Evolutionary conservation across 1,140 invertebrate species (phyloP), one percentile per base, ranked within the genome.

Genomic region (Hormaphis cornu): DNA sequence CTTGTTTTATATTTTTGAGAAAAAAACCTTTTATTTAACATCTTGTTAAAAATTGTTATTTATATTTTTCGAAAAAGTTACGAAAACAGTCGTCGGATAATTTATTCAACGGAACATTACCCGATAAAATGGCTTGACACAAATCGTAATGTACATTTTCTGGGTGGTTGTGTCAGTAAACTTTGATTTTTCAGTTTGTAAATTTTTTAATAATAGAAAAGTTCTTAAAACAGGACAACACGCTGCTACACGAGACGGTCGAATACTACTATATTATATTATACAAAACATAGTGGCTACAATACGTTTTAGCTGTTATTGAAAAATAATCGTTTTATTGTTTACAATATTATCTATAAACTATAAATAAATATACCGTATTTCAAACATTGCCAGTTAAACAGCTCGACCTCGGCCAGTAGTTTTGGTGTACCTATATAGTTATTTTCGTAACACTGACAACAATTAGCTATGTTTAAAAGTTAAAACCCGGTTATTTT

Each of bases 1-100:
- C n/a, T n/a, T n/a, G n/a, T n/a, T n/a, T n/a, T n/a, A n/a, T n/a
- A n/a, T n/a, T n/a, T n/a, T n/a, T n/a, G n/a, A n/a, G n/a, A n/a
- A n/a, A n/a, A n/a, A n/a, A n/a, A n/a, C n/a, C n/a, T n/a, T n/a
- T n/a, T n/a, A n/a, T n/a, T n/a, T n/a, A n/a, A n/a, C n/a, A n/a
- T n/a, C n/a, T n/a, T n/a, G n/a, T n/a, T n/a, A n/a, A n/a, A n/a
- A n/a, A n/a, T n/a, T n/a, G n/a, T n/a, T n/a, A n/a, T n/a, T n/a
- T 95, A 86, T 69, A 94, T 90, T 86, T 93, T 90, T 54, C 87
- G 85, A 53, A 33, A 53, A 53, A 53, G 10, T 18, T 18, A n/a
- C 52, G 16, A 53, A 53, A 53, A 30, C 10, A n/a, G 6, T 28
- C 7, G 4, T 33, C 30, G 6, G n/a, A 53, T 9, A 53, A n/a